These are phyloP conservation scores for Mellilla xanthometata DNA, from an alignment of 2,888 invertebrate species.

Conservation along the genomic window DNA sequence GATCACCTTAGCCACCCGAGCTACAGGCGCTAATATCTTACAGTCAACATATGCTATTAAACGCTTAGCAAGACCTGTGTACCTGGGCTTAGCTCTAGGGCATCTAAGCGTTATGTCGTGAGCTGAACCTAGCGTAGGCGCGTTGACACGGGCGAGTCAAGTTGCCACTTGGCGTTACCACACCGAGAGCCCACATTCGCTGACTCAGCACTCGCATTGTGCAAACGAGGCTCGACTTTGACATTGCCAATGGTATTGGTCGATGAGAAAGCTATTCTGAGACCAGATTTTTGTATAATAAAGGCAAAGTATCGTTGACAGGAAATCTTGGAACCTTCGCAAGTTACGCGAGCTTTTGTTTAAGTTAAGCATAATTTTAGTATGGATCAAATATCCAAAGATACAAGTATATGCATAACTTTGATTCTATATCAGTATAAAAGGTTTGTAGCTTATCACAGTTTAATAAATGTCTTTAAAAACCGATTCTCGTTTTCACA, in stretches of 20 bases:
- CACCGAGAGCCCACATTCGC: constrained; percentile 26
- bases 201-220: constrained; percentile 28
- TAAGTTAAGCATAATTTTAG: too few relatives aligned
- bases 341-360: too few relatives aligned
- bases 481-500: too few relatives aligned
- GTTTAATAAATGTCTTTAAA: too few relatives aligned
- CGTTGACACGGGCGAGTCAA: constrained; percentile 63
- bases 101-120: constrained; percentile 42
- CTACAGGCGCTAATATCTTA: too few relatives aligned
- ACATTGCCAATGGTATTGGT: constrained; percentile 15
- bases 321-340: neutral
- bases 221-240: constrained; percentile 28
- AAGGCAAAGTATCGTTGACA: neutral
- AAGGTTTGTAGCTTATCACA: too few relatives aligned
- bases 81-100: constrained; percentile 1
- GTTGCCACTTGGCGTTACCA: constrained; percentile 39
- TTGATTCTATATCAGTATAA: too few relatives aligned
- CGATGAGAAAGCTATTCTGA: neutral
- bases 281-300: neutral
- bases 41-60: too few relatives aligned
- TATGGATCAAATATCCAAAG: too few relatives aligned
- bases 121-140: constrained; percentile 44
- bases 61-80: constrained; percentile 4
- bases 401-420: too few relatives aligned
- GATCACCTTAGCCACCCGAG: too few relatives aligned